Conservation (phyloP, 2,888 invertebrate genomes). For the Tholera decimalis region DNA sequence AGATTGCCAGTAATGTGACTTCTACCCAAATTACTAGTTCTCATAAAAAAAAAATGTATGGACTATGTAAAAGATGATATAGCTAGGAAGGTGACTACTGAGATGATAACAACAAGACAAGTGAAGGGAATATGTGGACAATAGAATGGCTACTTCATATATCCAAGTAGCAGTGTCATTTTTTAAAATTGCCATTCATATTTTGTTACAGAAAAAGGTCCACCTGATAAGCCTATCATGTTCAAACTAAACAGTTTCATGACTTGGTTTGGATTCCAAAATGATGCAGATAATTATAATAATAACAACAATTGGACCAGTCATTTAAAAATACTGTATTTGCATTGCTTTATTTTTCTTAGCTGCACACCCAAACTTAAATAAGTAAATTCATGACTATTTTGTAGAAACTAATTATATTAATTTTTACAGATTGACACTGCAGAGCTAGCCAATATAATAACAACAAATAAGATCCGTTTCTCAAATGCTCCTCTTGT, state of each 20-base stretch:
- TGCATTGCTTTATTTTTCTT: no score
- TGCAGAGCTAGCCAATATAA: slow-evolving; percentile 88
- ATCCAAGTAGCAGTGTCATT: background rate
- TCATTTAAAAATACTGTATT: background rate
- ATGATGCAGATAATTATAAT: no score
- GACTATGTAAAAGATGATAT: background rate
- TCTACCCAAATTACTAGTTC: no score
- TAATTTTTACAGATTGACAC: slow-evolving; percentile 91
- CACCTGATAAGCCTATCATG: background rate
- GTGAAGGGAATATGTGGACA: background rate
- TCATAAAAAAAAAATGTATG: background rate
- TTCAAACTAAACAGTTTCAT: background rate
- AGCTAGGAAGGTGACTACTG: background rate
- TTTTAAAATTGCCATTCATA: no score
- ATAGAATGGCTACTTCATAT: background rate
- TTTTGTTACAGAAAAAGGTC: no score
- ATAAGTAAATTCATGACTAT: background rate
- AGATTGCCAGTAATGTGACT: no score
- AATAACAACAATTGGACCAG: no score
- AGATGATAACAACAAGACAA: background rate
- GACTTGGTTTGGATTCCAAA: background rate
- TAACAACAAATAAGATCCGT: slow-evolving; percentile 91
- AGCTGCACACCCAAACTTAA: background rate
- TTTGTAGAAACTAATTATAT: background rate
- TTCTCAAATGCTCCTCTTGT: slow-evolving; percentile 93